These are phyloP conservation scores for Oxystoma pomonae DNA, from an alignment of 2,888 invertebrate genomes.

Conservation along the genomic window DNA sequence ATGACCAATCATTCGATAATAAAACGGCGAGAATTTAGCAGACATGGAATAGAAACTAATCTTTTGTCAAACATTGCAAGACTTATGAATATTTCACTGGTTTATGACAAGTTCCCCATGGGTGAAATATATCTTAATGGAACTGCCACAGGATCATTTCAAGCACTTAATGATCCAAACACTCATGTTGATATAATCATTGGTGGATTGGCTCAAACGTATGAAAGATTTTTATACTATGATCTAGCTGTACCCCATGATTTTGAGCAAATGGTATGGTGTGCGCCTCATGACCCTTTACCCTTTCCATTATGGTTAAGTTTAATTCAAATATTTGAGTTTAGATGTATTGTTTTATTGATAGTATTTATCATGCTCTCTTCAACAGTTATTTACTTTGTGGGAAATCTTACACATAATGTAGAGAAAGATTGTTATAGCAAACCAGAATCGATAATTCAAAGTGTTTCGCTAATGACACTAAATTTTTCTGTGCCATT, in stretches of 20 bases:
- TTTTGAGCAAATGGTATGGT: conserved; percentile 40
- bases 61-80: conserved; percentile 29
- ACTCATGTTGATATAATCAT: conserved; percentile 38
- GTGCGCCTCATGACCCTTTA: conserved; percentile 39
- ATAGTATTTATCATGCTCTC: conserved; percentile 3
- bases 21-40: conserved; percentile 1
- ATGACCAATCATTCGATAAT: conserved; percentile 15
- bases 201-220: conserved; percentile 38
- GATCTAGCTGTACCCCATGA: conserved; percentile 38
- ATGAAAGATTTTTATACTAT: conserved; percentile 31
- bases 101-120: conserved; percentile 16
- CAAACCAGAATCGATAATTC: conserved; percentile 18
- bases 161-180: conserved; percentile 26
- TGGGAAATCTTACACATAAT: conserved; percentile 8
- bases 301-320: conserved; percentile 9
- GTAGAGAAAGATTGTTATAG: conserved; percentile 18
- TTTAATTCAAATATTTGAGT: conserved; percentile 10
- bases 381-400: conserved; percentile 7
- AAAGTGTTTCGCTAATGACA: conserved; percentile 26
- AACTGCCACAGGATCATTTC: conserved; percentile 33
- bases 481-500: conserved; percentile 27
- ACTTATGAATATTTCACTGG: conserved; percentile 25
- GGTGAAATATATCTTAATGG: conserved; percentile 29
- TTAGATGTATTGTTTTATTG: conserved; percentile 14
- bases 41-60: conserved; percentile 28